Conservation (phyloP, 2,113 vertebrate species). For the Scalopus aquaticus region DNA sequence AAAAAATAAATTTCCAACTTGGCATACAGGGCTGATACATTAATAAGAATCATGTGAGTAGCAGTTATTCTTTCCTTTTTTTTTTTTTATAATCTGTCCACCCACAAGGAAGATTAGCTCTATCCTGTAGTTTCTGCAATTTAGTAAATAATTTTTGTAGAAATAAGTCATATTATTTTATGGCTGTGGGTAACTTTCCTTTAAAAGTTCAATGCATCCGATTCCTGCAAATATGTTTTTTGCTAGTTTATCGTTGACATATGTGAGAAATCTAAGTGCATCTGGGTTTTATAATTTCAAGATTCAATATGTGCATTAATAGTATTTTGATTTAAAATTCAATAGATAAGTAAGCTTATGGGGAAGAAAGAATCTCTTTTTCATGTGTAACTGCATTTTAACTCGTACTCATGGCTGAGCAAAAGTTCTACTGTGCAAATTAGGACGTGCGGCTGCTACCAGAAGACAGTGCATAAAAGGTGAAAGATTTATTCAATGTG, state of each 20-base stretch:
- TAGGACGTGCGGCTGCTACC: not conserved
- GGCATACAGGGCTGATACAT: not conserved
- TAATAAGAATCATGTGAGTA: conserved; percentile 6
- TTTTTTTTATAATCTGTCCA: conserved; percentile 14
- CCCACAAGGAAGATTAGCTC: not conserved
- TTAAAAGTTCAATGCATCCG: conserved; percentile 14
- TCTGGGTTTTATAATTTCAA: not conserved
- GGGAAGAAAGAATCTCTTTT: not conserved
- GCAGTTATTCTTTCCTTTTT: conserved; percentile 21
- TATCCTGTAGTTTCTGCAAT: not conserved
- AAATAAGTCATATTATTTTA: not conserved
- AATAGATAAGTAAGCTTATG: not conserved
- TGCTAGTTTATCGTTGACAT: not conserved
- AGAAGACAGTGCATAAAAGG: not conserved
- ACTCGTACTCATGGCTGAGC: not conserved
- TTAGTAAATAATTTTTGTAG: not conserved
- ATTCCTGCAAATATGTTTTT: not conserved
- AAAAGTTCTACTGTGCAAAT: not conserved
- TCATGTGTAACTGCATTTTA: not conserved
- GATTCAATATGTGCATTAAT: not conserved
- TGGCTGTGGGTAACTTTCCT: not conserved
- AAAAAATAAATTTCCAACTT: conserved; percentile 30
- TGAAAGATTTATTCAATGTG: not conserved
- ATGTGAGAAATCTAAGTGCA: not conserved
- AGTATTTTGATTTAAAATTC: not conserved